phyloP scores from a whole-genome alignment of 2,888 invertebrate genomes.

The Campoplex capitator region DNA sequence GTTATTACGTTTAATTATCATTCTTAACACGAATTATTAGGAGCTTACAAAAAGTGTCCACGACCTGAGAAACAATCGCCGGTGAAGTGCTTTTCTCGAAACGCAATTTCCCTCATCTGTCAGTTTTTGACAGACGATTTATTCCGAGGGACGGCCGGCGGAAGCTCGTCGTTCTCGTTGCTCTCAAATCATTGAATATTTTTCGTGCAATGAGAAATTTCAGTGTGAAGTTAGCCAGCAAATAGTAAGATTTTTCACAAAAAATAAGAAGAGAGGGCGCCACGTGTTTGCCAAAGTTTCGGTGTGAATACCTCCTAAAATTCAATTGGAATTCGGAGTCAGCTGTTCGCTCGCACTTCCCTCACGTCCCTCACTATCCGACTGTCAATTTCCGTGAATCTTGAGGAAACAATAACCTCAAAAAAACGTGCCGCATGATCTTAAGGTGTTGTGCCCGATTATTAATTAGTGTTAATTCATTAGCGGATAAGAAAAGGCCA shows the following conservation, averaged over 20 bases:
- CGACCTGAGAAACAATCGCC: conserved; percentile 16
- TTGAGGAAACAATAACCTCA: conserved; percentile 31
- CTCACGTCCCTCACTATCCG: neutral
- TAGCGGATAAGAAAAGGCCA: conserved; percentile 32
- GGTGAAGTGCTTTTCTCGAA: conserved; percentile 16
- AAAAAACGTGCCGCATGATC: conserved; percentile 52
- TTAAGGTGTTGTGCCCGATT: conserved; percentile 33
- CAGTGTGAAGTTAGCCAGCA: neutral
- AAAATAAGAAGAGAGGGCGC: conserved; percentile 17
- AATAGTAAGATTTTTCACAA: neutral
- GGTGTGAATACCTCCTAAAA: neutral
- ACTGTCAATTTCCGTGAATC: conserved; percentile 13
- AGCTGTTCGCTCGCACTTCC: neutral
- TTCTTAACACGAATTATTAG: neutral
- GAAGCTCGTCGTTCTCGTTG: neutral
- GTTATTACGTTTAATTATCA: neutral
- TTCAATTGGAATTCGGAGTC: neutral
- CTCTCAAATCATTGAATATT: conserved; percentile 1
- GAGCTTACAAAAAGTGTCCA: conserved; percentile 6
- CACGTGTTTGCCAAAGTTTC: neutral
- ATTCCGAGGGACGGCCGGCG: conserved; percentile 29
- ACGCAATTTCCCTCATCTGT: conserved; percentile 51
- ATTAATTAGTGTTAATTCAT: conserved; percentile 42
- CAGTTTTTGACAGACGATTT: conserved; percentile 54
- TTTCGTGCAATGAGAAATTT: conserved; percentile 1